Conservation (phyloP, 2,113 vertebrate species). For the Spea bombifrons region DNA sequence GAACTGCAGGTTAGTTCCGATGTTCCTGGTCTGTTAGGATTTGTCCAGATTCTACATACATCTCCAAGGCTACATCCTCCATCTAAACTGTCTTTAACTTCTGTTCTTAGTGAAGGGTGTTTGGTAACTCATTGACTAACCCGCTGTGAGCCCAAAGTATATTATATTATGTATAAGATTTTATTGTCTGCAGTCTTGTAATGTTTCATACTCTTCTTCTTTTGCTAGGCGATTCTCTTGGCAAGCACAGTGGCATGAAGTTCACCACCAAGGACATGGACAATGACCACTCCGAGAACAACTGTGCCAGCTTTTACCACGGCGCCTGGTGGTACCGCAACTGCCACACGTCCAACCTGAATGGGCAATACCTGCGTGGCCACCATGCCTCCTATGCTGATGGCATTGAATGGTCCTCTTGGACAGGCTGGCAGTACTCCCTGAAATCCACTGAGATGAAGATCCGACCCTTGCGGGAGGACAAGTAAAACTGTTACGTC, state of each 20-base stretch:
- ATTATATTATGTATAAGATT: no score
- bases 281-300: slow-evolving; percentile 96
- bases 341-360: slow-evolving; percentile 97
- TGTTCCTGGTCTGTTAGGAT: not conserved
- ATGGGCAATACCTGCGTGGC: slow-evolving; percentile 91
- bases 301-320: slow-evolving; percentile 94
- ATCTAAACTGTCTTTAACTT: no score
- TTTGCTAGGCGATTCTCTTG: slow-evolving; percentile 80
- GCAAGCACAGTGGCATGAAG: slow-evolving; percentile 95
- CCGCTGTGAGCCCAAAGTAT: no score
- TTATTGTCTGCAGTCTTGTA: no score
- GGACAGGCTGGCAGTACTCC: slow-evolving; percentile 98
- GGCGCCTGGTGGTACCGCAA: slow-evolving; percentile 98
- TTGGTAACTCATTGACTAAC: no score
- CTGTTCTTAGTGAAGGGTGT: no score
- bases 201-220: not conserved
- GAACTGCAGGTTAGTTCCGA: slow-evolving; percentile 80
- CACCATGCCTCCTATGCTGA: slow-evolving; percentile 94
- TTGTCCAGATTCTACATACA: no score
- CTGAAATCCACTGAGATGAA: slow-evolving; percentile 98
- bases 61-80: no score
- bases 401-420: slow-evolving; percentile 95
- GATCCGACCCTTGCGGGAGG: slow-evolving; percentile 84
- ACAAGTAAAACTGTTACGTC: slow-evolving; percentile 67
- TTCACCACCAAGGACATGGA: slow-evolving; percentile 97